phyloP scores from a whole-genome alignment of 2,113 vertebrate species.

The Piaya cayana region DNA sequence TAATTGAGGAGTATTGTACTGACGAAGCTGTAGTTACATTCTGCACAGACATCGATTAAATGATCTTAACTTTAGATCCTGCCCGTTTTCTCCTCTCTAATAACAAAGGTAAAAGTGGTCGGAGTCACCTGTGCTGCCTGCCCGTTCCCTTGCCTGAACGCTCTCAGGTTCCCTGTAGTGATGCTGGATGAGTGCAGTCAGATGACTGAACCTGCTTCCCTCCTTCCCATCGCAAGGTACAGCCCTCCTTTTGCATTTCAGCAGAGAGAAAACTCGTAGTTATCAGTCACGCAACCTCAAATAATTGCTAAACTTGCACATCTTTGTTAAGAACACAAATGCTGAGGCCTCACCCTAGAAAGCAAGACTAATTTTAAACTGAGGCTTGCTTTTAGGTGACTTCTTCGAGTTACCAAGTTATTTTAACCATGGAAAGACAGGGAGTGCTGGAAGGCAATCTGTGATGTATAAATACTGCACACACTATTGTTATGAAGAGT shows the following conservation, averaged over 20 bases:
- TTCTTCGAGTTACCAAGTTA: neutral
- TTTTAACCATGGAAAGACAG: neutral
- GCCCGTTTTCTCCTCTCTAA: rapidly evolving
- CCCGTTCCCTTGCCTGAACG: slow-evolving; percentile 74
- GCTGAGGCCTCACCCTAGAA: rapidly evolving
- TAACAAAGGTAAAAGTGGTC: slow-evolving; percentile 75
- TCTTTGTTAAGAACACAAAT: neutral
- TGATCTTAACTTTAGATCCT: neutral
- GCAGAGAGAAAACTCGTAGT: neutral
- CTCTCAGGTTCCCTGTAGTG: slow-evolving; percentile 78
- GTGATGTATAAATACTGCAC: neutral
- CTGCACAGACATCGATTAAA: neutral
- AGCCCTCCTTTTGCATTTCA: neutral
- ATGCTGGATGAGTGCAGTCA: slow-evolving; percentile 84
- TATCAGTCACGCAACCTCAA: neutral
- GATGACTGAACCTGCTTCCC: slow-evolving; percentile 80
- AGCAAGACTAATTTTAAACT: neutral
- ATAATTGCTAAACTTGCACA: neutral
- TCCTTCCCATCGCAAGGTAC: slow-evolving; percentile 83
- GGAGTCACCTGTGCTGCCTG: slow-evolving; percentile 83
- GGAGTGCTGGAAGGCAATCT: neutral
- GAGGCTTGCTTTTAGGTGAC: neutral
- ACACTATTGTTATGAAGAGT: rapidly evolving
- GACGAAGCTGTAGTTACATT: rapidly evolving
- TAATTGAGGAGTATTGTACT: neutral